Percentiles rank a stretch among this genome's conserved stretches.
phyloP scores from a whole-genome alignment of 2,797 vertebrate species.

The Onychomys torridus region DNA sequence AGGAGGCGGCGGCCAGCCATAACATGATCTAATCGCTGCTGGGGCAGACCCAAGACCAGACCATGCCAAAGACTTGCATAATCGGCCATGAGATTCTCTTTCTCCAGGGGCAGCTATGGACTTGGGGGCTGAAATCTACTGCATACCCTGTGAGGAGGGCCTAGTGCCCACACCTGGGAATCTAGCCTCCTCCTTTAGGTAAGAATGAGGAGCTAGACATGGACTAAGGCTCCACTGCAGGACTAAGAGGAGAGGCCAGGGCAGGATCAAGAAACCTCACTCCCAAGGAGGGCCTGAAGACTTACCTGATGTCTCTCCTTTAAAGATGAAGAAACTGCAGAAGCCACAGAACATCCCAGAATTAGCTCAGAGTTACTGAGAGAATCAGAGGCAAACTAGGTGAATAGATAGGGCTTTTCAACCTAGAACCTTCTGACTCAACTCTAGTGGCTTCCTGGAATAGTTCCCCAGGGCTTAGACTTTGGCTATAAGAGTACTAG shows the following conservation, averaged over 20 bases:
- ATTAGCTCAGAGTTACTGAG: slow-evolving; percentile 25
- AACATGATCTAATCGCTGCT: slow-evolving; percentile 81
- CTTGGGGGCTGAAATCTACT: slow-evolving; percentile 37
- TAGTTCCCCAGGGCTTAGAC: background rate
- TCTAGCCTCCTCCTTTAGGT: slow-evolving; percentile 1
- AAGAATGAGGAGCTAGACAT: slow-evolving; percentile 35
- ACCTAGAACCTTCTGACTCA: slow-evolving; percentile 28
- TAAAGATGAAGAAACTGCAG: slow-evolving; percentile 53
- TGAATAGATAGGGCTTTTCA: slow-evolving; percentile 15
- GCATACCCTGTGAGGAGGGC: slow-evolving; percentile 40
- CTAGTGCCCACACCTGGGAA: slow-evolving; percentile 54
- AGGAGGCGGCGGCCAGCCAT: slow-evolving; percentile 81
- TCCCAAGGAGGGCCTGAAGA: background rate
- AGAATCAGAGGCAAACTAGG: background rate
- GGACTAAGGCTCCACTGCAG: background rate
- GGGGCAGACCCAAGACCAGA: slow-evolving; percentile 80
- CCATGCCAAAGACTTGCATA: slow-evolving; percentile 83
- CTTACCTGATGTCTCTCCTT: slow-evolving; percentile 18
- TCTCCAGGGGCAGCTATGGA: slow-evolving; percentile 68
- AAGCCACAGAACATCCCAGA: slow-evolving; percentile 36
- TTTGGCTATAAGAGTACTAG: background rate
- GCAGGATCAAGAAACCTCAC: background rate
- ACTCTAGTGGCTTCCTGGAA: slow-evolving; percentile 53
- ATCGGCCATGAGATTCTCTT: slow-evolving; percentile 78
- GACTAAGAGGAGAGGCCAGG: slow-evolving; percentile 1